Evolutionary conservation across 2,888 invertebrate genomes (phyloP).

Genomic region (Phortica magna): DNA sequence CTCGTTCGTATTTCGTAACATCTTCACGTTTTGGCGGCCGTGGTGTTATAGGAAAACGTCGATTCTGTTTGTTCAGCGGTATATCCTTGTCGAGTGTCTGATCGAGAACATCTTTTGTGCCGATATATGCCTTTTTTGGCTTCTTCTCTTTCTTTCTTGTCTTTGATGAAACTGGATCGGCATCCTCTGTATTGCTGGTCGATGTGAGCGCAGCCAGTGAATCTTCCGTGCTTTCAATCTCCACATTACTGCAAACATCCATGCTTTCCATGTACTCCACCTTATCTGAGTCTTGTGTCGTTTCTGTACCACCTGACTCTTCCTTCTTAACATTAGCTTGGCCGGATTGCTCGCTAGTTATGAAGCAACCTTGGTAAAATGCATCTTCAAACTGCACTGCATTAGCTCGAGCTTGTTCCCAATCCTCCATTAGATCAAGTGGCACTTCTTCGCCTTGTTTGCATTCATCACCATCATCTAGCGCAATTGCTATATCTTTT

Average conservation of each 20-base stretch:
- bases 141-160: conserved; percentile 64
- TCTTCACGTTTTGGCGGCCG: conserved; percentile 82
- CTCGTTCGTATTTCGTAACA: conserved; percentile 81
- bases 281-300: conserved; percentile 67
- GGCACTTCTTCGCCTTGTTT: conserved; percentile 69
- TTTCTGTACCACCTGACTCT: conserved; percentile 40
- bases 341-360: conserved; percentile 13
- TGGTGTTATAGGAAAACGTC: conserved; percentile 80
- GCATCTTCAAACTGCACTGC: conserved; percentile 77
- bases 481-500: conserved; percentile 67
- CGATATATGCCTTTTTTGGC: conserved; percentile 65
- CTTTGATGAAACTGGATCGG: conserved; percentile 50
- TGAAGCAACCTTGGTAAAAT: conserved; percentile 59
- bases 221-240: conserved; percentile 73
- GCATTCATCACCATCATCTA: conserved; percentile 70
- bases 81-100: conserved; percentile 73
- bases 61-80: conserved; percentile 81
- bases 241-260: conserved; percentile 76
- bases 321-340: conserved; percentile 58
- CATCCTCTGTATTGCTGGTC: conserved; percentile 56
- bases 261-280: conserved; percentile 73
- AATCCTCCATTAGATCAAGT: conserved; percentile 77
- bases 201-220: conserved; percentile 55
- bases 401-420: conserved; percentile 80
- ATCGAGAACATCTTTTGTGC: conserved; percentile 70